Percentiles rank a stretch among this genome's conserved stretches.
phyloP scores from a whole-genome alignment of 2,888 invertebrate genomes.

The Tinea semifulvella region DNA sequence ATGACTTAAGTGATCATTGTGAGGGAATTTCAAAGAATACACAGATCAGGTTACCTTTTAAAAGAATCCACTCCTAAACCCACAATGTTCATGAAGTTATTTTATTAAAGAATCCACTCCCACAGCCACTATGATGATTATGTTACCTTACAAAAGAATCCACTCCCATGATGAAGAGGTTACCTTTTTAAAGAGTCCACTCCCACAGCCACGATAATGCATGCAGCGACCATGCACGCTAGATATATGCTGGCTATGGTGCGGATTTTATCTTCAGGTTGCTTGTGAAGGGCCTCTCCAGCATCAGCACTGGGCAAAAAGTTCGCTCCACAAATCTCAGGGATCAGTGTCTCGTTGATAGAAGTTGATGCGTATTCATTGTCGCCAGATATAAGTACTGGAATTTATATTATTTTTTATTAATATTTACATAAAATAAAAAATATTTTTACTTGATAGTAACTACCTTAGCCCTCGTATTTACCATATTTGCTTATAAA shows the following conservation, averaged over 20 bases:
- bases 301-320: conserved; percentile 56
- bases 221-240: conserved; percentile 68
- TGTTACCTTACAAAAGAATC: no score
- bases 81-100: no score
- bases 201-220: conserved; percentile 66
- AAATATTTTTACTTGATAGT: no score
- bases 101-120: conserved; percentile 71
- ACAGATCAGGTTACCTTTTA: no score
- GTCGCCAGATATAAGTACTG: conserved; percentile 32
- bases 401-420: not conserved
- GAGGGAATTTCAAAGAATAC: no score
- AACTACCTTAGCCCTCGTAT: no score
- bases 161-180: no score
- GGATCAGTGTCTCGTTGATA: conserved; percentile 42
- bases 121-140: conserved; percentile 65
- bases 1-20: no score
- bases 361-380: conserved; percentile 48
- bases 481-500: no score
- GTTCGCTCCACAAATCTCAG: conserved; percentile 54
- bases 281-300: conserved; percentile 50
- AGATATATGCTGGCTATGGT: conserved; percentile 69
- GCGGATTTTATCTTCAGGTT: conserved; percentile 63
- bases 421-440: not conserved
- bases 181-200: conserved; percentile 70
- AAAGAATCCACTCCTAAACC: no score